A percentile compares a stretch with the other conserved stretches of the same genome.
phyloP scores from a whole-genome alignment of 1,140 invertebrate species.

The Chironomus tepperi region DNA sequence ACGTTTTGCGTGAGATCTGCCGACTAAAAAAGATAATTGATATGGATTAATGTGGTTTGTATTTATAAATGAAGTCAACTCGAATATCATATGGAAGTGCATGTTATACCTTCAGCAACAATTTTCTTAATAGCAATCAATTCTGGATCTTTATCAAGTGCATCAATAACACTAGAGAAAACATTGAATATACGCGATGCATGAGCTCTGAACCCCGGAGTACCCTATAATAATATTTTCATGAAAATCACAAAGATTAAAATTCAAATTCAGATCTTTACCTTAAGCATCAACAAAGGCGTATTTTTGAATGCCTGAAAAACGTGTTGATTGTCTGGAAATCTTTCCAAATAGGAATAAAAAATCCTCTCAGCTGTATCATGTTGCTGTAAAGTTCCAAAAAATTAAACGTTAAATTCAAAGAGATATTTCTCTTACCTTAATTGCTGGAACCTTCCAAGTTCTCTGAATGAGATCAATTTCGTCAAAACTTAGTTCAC shows the following conservation, averaged over 20 bases:
- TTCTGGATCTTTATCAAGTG: neutral
- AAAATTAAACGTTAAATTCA: neutral
- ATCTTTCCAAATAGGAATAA: neutral
- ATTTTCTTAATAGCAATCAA: neutral
- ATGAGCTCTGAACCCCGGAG: neutral
- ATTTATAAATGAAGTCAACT: neutral
- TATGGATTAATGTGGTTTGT: neutral
- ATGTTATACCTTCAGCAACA: constrained; percentile 11
- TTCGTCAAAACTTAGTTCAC: neutral
- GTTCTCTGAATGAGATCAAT: neutral
- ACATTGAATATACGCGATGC: neutral
- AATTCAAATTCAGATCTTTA: no score
- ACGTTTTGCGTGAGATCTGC: neutral
- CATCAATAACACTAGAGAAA: neutral
- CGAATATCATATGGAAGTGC: no score
- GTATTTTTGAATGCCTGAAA: neutral
- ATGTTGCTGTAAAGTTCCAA: neutral
- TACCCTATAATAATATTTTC: neutral
- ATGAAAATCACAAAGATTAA: neutral
- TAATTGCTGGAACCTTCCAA: neutral
- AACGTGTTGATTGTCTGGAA: neutral
- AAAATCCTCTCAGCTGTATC: neutral
- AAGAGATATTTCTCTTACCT: no score
- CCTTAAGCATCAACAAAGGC: neutral
- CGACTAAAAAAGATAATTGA: constrained; percentile 8